Base-by-base conservation (phyloP, 2,113 vertebrate species). In the Podarcis raffonei region DNA sequence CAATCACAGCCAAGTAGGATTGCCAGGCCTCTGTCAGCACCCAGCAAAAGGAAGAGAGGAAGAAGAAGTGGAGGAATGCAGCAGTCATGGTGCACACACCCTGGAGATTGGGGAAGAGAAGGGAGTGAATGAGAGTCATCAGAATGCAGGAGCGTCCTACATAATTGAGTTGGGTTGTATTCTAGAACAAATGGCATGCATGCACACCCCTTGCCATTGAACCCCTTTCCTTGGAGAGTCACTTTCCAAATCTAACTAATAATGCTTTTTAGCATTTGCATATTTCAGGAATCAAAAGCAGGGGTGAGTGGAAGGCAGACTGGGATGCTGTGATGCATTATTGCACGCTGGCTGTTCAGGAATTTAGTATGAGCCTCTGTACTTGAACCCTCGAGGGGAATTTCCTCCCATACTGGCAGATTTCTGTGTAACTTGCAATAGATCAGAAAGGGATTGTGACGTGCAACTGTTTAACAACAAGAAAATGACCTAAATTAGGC, bases 1-100 rank as follows among this genome's bases (percentile, higher is more conserved):
- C 99, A 30, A 99, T 98, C 94, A 99, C 99, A 1, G 99, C 99
- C 96, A 99, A 97, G 96, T 99, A 99, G 93, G 99, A 99, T 96
- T 99, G 99, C 99, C 99, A 99, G 75, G 99, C 99, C 96, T 99
- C 99, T 0, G 99, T 99, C 94, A 99, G 97, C 96, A 99, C 99
- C 99, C 99, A 99, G 97, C 99, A 99, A 96, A 99, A 99, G 83
- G 99, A 99, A 0, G 99, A 99, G 95, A 99, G 97, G 97, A 99
- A 99, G 97, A 99, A 99, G 97, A 99, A 99, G 95, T 99, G 99
- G 91, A 99, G 97, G 95, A 99, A 99, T 91, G 99, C 99, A 0
- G 99, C 99, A 0, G 98, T 99, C 97, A 99, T 98, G 93, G 98
- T 98, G 96, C 99, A 99, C 62, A 89, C 75, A 3, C 81, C 87